These are phyloP conservation scores for Dinoponera quadriceps DNA, from an alignment of 1,140 invertebrate genomes.

Conservation along the genomic window DNA sequence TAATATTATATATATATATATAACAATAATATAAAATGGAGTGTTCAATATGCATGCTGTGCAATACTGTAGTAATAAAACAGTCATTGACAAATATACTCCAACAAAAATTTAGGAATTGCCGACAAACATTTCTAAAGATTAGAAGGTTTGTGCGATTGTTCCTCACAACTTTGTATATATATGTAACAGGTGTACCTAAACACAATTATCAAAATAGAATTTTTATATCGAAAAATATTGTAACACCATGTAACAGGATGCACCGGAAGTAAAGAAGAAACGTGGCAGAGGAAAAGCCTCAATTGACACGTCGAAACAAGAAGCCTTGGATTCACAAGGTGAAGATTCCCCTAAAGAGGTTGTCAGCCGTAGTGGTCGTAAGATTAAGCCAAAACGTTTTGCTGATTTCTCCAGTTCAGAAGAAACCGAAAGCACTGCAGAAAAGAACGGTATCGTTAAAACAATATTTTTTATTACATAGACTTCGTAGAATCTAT, in stretches of 20 bases:
- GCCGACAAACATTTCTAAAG: conserved; percentile 85
- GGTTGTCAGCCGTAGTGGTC: conserved; percentile 89
- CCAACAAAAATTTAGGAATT: conserved; percentile 79
- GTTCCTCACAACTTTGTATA: conserved; percentile 80
- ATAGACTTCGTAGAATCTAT: conserved; percentile 5
- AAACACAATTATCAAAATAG: not conserved
- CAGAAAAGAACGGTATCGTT: conserved; percentile 75
- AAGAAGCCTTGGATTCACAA: conserved; percentile 78
- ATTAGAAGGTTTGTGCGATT: conserved; percentile 85
- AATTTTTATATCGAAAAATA: not conserved
- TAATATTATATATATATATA: no score
- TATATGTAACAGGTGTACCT: not conserved
- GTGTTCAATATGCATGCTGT: conserved; percentile 16
- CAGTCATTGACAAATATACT: conserved; percentile 66
- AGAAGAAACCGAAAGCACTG: conserved; percentile 76
- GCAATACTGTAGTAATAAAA: conserved; percentile 60
- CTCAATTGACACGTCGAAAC: conserved; percentile 72
- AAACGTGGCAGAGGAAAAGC: conserved; percentile 78
- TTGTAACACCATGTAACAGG: conserved; percentile 66
- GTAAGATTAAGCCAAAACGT: conserved; percentile 91
- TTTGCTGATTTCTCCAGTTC: conserved; percentile 84
- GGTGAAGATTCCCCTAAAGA: conserved; percentile 85
- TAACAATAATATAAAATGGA: no score
- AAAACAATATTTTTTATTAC: conserved; percentile 16
- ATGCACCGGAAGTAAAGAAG: conserved; percentile 81